Evolutionary conservation across 1,140 invertebrate genomes (phyloP).

Genomic region (Lepeophtheirus salmonis): DNA sequence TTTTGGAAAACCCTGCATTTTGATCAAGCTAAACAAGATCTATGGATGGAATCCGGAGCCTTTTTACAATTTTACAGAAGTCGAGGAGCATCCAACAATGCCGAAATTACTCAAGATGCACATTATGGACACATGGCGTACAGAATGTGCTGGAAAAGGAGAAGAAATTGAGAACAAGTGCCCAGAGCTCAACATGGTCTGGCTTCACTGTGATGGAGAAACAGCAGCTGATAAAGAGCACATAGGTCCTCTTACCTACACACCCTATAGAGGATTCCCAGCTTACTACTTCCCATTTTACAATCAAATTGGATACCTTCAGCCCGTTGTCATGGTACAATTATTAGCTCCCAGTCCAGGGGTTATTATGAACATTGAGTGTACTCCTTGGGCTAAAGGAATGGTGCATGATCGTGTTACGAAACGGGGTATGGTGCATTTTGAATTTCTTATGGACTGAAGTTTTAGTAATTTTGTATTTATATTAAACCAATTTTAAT

Average conservation of each 20-base stretch:
- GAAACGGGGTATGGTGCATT: conserved; percentile 75
- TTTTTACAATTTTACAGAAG: conserved; percentile 47
- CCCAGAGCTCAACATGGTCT: conserved; percentile 37
- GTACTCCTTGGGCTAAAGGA: conserved; percentile 86
- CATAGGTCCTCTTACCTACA: conserved; percentile 39
- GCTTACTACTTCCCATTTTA: conserved; percentile 61
- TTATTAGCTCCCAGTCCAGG: conserved; percentile 49
- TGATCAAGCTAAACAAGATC: conserved; percentile 70
- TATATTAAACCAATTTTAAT: neutral
- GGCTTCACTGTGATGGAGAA: conserved; percentile 71
- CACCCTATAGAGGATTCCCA: conserved; percentile 40
- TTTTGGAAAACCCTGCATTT: conserved; percentile 54
- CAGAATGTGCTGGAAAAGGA: neutral
- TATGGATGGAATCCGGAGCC: conserved; percentile 51
- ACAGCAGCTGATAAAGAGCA: conserved; percentile 71
- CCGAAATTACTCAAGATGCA: conserved; percentile 49
- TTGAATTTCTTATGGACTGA: conserved; percentile 86
- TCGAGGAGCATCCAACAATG: conserved; percentile 45
- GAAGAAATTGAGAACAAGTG: neutral
- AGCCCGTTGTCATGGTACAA: conserved; percentile 66
- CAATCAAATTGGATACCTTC: conserved; percentile 57
- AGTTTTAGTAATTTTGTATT: conserved; percentile 8
- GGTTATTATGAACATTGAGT: conserved; percentile 83
- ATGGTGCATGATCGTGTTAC: conserved; percentile 68
- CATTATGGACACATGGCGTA: conserved; percentile 32